Evolutionary conservation across 2,113 vertebrate genomes (phyloP).

Genomic region (Hemichromis elongatus): DNA sequence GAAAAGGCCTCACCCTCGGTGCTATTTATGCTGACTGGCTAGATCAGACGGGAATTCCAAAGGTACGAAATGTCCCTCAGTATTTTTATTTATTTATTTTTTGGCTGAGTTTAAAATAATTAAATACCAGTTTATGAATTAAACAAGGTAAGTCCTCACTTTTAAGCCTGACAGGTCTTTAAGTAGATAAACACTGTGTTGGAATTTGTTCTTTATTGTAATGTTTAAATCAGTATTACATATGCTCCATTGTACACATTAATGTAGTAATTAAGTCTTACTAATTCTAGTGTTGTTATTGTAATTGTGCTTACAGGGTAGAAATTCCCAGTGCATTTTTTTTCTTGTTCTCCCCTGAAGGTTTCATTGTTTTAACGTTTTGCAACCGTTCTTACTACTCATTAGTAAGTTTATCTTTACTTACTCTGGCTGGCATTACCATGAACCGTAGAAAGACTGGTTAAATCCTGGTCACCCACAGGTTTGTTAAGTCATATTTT

Average conservation of each 20-base stretch:
- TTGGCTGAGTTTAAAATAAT: not conserved
- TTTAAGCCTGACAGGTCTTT: not conserved
- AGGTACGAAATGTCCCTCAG: slow-evolving; percentile 72
- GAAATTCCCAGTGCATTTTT: not conserved
- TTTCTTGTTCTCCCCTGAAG: not conserved
- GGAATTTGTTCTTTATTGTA: not conserved
- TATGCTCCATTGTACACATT: not conserved
- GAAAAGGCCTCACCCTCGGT: slow-evolving; percentile 81
- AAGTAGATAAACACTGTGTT: not conserved
- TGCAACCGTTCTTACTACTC: not conserved
- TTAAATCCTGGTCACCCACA: not conserved
- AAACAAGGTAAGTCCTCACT: not conserved
- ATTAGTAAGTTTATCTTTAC: not conserved
- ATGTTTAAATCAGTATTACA: not conserved
- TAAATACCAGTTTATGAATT: not conserved
- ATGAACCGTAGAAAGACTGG: not conserved
- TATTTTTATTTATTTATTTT: not conserved
- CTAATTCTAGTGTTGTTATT: not conserved
- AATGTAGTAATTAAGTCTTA: not conserved
- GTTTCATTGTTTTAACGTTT: not conserved
- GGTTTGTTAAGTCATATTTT: not conserved
- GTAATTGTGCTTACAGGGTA: not conserved
- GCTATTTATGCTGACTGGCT: slow-evolving; percentile 87
- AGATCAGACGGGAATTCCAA: slow-evolving; percentile 86
- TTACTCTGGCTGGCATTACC: not conserved